Percentiles rank a stretch among this genome's conserved stretches.
These are phyloP conservation scores for Papilio polyxenes DNA, from an alignment of 1,140 invertebrate genomes.

Conservation along the genomic window DNA sequence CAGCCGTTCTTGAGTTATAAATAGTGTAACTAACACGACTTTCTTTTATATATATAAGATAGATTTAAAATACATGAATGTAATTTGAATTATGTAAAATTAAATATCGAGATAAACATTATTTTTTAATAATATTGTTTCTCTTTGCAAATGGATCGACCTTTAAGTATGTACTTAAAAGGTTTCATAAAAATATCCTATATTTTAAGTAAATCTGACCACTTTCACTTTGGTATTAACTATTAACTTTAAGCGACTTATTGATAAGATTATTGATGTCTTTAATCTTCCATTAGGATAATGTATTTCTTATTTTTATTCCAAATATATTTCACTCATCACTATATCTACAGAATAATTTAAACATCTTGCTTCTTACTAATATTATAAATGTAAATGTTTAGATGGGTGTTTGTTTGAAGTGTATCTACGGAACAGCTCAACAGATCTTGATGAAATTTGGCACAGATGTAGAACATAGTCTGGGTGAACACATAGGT, in stretches of 20 bases:
- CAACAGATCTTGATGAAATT: too few species aligned
- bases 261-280: background rate
- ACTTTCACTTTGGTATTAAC: background rate
- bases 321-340: background rate
- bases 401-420: too few species aligned
- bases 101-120: background rate
- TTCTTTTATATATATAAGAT: too few species aligned
- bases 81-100: too few species aligned
- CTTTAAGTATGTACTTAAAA: background rate
- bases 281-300: background rate
- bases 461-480: too few species aligned
- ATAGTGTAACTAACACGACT: too few species aligned
- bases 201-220: constrained; percentile 19
- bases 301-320: background rate
- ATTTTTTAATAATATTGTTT: background rate
- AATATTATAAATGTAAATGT: too few species aligned
- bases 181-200: background rate
- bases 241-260: background rate
- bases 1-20: too few species aligned
- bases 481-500: too few species aligned
- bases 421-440: too few species aligned
- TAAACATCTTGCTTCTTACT: too few species aligned
- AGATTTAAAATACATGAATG: too few species aligned
- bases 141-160: background rate
- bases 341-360: background rate